Percentiles rank a stretch among this genome's conserved stretches.
Conservation (phyloP, 2,113 vertebrate genomes). For the Antigone vipio region DNA sequence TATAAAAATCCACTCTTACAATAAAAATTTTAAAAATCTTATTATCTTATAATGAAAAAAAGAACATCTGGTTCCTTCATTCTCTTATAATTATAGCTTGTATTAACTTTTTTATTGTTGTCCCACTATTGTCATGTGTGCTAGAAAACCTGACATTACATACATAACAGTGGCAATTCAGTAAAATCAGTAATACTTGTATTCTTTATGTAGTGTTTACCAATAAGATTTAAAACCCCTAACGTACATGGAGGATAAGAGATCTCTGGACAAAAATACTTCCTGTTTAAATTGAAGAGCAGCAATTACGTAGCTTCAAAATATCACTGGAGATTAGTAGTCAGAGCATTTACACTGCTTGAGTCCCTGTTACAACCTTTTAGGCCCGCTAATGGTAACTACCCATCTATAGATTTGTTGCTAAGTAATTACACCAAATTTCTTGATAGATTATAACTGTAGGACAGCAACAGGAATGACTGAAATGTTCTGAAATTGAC, state of each 20-base stretch:
- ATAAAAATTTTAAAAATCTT: not conserved
- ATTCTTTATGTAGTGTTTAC: not conserved
- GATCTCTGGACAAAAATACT: not conserved
- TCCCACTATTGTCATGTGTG: not conserved
- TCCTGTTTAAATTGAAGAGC: not conserved
- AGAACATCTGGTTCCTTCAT: not conserved
- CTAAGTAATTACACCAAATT: not conserved
- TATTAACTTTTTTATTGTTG: not conserved
- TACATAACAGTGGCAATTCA: not conserved
- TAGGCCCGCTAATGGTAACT: not conserved
- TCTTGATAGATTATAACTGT: not conserved
- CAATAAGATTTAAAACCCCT: not conserved
- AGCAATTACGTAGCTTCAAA: not conserved
- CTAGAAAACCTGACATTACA: not conserved
- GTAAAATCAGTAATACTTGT: not conserved
- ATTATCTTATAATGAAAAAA: not conserved
- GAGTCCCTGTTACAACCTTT: not conserved
- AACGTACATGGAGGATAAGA: not conserved
- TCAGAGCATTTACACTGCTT: not conserved
- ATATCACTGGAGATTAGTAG: not conserved
- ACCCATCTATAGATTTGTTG: not conserved
- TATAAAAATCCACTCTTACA: not conserved
- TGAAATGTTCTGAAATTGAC: not conserved
- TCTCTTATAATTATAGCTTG: not conserved
- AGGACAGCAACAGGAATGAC: constrained; percentile 3